Evolutionary conservation across 23 tunicate species (phyloP).

Genomic region (Aplidium turbinatum): DNA sequence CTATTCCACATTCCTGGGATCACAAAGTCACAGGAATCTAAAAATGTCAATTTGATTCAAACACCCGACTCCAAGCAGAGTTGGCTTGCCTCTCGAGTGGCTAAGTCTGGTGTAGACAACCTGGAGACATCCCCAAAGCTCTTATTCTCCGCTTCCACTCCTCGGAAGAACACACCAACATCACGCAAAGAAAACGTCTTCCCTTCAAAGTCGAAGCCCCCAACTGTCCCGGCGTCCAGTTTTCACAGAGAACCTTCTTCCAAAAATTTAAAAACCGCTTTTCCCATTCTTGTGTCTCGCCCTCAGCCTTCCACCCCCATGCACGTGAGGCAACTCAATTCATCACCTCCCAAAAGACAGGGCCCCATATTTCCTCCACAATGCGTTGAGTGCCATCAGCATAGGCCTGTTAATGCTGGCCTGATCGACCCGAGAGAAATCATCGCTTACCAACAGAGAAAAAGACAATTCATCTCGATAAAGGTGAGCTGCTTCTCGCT

Average conservation of each 20-base stretch:
- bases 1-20: conserved; percentile 65
- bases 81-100: conserved; percentile 50
- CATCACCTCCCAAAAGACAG: too few species aligned
- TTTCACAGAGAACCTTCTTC: too few species aligned
- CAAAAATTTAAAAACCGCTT: too few species aligned
- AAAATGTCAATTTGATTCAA: conserved; percentile 14
- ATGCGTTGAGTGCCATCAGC: too few species aligned
- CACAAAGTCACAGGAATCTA: conserved; percentile 52
- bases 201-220: too few species aligned
- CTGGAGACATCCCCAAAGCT: too few species aligned
- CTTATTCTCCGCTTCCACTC: too few species aligned
- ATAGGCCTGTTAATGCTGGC: neutral
- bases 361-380: too few species aligned
- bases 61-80: conserved; percentile 40
- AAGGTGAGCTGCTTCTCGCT: too few species aligned
- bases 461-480: conserved; percentile 20
- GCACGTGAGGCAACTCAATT: neutral
- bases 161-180: too few species aligned
- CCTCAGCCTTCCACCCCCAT: neutral
- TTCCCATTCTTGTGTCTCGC: neutral
- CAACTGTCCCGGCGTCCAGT: too few species aligned
- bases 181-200: too few species aligned
- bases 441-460: conserved; percentile 39
- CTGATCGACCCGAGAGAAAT: conserved; percentile 66
- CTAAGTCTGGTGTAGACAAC: conserved; percentile 4